Conservation (phyloP, 2,113 vertebrate genomes). For the Cinclus cinclus region DNA sequence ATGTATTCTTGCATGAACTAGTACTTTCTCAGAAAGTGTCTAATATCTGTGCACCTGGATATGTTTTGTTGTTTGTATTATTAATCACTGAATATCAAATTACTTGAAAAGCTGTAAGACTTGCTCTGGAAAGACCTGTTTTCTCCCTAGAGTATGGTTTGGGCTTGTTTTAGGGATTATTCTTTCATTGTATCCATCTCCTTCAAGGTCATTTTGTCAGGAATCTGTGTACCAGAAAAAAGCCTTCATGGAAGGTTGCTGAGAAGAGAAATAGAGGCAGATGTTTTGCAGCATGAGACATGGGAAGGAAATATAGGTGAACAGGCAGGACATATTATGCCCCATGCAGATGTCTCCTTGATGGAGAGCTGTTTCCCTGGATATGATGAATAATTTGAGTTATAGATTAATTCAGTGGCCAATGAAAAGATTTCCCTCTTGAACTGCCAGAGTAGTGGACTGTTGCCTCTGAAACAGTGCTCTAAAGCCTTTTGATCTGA, state of each 20-base stretch:
- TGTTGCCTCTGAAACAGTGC: background rate
- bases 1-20: background rate
- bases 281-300: background rate
- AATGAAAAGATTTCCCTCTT: background rate
- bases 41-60: background rate
- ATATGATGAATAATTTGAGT: background rate
- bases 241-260: background rate
- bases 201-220: background rate
- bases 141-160: background rate
- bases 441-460: background rate
- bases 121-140: background rate
- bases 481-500: background rate
- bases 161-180: background rate
- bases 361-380: background rate
- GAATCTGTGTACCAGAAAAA: background rate
- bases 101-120: background rate
- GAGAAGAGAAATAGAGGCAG: background rate
- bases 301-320: background rate
- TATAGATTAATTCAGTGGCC: background rate
- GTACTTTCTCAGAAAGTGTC: background rate
- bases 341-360: background rate
- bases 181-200: background rate
- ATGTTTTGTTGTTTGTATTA: background rate
- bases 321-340: background rate
- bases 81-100: background rate